phyloP scores from a whole-genome alignment of 2,113 vertebrate species.

The Ptyas mucosa region DNA sequence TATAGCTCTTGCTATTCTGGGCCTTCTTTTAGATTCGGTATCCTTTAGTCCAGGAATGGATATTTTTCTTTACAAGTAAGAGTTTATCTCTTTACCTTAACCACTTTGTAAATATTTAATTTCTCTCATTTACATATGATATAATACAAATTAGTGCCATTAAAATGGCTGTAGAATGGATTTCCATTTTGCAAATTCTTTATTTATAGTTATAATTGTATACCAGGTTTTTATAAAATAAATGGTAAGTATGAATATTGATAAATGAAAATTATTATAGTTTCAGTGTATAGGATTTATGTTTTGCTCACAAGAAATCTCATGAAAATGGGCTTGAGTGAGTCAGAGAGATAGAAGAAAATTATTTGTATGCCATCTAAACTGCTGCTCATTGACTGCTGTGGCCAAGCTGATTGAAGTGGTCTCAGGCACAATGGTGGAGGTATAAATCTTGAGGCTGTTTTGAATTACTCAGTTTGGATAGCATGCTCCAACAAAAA shows the following conservation, averaged over 20 bases:
- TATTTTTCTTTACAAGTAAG: slow-evolving; percentile 41
- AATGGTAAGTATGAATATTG: not conserved
- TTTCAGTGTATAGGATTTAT: not conserved
- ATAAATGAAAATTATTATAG: not conserved
- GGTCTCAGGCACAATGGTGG: not conserved
- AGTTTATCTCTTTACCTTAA: not conserved
- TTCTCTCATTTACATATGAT: not conserved
- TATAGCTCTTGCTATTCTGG: slow-evolving; percentile 39
- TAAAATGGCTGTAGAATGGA: not conserved
- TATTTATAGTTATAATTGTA: not conserved
- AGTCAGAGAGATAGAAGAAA: not conserved
- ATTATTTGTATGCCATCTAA: not conserved
- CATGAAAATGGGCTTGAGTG: not conserved
- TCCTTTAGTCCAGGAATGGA: slow-evolving; percentile 47
- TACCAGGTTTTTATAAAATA: not conserved
- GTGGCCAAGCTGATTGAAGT: not conserved
- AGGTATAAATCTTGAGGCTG: not conserved
- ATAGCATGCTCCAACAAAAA: not conserved
- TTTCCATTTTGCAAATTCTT: not conserved
- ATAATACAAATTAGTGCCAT: not conserved
- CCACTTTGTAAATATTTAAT: not conserved
- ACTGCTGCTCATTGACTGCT: not conserved
- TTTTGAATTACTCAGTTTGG: not conserved
- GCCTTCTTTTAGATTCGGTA: slow-evolving; percentile 45
- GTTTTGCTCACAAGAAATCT: not conserved